Base-by-base conservation (phyloP, 2,113 vertebrate species). In the Pandion haliaetus region DNA sequence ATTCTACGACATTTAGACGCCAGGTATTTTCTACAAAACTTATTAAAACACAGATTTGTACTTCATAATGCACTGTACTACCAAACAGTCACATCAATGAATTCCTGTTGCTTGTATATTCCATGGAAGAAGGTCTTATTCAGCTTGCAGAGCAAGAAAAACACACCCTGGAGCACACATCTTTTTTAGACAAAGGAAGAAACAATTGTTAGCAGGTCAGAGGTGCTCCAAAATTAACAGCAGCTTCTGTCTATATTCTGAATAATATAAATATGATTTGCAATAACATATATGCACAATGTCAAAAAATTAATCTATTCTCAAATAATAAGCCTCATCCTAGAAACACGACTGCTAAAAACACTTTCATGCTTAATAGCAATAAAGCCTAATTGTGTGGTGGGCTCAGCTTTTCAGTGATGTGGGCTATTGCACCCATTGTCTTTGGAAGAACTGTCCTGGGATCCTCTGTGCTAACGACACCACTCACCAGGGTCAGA, bases 1-100 rank as follows among this genome's bases (percentile, higher is more conserved):
- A 23, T 79, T 69, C 91, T 50, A 65, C 1, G 16, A 55, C 69
- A 67, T 49, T 89, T 69, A 84, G 57, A 65, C 65, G 69, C 57
- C 86, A 89, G 57, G 45, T 87, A 85, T 81, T 92, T 94, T 78
- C 50, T 88, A 67, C 59, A 52, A 90, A 86, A 17, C 61, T 91
- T 79, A 86, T 86, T 63, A 85, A 91, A 86, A 49, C 5, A 3
- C 86, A 71, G 32, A 66, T 94, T 89, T 55, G 29, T 59, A 65
- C 34, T 67, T 89, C 61, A 29, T 38, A 34, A 6, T 62, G 82
- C 57, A 36, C 38, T 34, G 38, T 28, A 20, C 62, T 21, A 66
- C 32, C n/a, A 12, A 50, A 11, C 25, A 87, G n/a, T 38, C 70
- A 52, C n/a, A 58, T 11, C 23, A 34, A 5, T 18, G 59, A 23